phyloP scores from a whole-genome alignment of 2,797 vertebrate species.

The Petrocephalus sullivani region DNA sequence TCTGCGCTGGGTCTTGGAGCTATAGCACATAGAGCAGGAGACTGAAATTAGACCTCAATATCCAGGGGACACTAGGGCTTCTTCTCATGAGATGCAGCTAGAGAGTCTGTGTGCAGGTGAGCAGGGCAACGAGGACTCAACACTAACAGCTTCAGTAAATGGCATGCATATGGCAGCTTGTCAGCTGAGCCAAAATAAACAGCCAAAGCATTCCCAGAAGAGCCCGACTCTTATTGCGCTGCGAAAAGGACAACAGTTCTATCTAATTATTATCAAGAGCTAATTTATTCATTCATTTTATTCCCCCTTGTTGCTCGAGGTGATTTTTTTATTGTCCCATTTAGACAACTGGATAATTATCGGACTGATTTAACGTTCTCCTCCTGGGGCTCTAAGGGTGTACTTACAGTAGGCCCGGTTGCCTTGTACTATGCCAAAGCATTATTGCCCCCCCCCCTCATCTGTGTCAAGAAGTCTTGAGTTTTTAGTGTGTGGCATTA shows the following conservation, averaged over 20 bases:
- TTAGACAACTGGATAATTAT: neutral
- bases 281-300: neutral
- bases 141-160: neutral
- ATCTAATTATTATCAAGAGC: too few relatives aligned
- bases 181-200: neutral
- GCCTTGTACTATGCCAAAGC: neutral
- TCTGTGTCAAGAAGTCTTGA: neutral
- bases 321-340: neutral
- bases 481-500: neutral
- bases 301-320: neutral
- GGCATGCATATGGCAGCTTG: neutral
- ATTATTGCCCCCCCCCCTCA: neutral
- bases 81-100: neutral
- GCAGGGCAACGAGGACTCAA: neutral
- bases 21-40: constrained; percentile 25
- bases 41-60: constrained; percentile 4
- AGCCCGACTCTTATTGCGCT: neutral
- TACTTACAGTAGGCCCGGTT: neutral
- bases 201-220: neutral
- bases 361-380: neutral
- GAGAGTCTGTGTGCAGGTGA: neutral
- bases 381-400: neutral
- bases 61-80: neutral
- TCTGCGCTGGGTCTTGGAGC: constrained; percentile 86
- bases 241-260: neutral